phyloP scores from a whole-genome alignment of 64 coral and sea anemone species.

The Dendronephthya gigantea region DNA sequence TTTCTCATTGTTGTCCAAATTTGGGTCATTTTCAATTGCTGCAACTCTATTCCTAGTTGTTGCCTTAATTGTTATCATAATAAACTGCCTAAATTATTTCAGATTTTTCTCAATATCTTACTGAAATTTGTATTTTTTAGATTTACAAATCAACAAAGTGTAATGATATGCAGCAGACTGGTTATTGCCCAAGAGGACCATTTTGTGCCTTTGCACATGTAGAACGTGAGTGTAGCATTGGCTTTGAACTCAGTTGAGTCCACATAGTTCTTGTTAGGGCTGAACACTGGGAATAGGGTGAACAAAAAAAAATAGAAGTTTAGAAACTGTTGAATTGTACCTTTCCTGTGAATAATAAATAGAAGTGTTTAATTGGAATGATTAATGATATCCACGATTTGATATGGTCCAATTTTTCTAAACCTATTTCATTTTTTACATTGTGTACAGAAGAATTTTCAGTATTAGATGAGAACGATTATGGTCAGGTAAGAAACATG shows the following conservation, averaged over 20 bases:
- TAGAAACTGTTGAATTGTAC: no score
- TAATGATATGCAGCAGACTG: constrained; percentile 99
- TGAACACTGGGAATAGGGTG: no score
- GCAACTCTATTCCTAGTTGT: constrained; percentile 74
- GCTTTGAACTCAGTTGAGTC: not conserved
- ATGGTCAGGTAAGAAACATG: constrained; percentile 35
- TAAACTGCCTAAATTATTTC: no score
- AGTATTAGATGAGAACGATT: constrained; percentile 53
- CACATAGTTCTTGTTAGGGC: no score
- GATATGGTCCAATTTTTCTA: no score
- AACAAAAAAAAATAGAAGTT: no score
- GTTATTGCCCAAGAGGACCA: constrained; percentile 85
- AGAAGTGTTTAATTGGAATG: no score
- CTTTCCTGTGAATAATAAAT: no score
- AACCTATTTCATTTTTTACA: not conserved
- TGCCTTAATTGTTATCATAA: constrained; percentile 43
- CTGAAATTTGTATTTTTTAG: constrained; percentile 17
- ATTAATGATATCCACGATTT: no score
- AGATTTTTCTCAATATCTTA: no score
- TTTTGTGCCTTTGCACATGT: constrained; percentile 99
- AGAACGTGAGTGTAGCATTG: constrained; percentile 67
- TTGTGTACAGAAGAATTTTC: constrained; percentile 63
- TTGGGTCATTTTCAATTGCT: constrained; percentile 89
- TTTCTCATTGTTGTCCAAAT: constrained; percentile 83
- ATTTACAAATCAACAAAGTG: constrained; percentile 99